Evolutionary conservation across 2,888 invertebrate species (phyloP).

Genomic region (Eremobia ochroleuca): DNA sequence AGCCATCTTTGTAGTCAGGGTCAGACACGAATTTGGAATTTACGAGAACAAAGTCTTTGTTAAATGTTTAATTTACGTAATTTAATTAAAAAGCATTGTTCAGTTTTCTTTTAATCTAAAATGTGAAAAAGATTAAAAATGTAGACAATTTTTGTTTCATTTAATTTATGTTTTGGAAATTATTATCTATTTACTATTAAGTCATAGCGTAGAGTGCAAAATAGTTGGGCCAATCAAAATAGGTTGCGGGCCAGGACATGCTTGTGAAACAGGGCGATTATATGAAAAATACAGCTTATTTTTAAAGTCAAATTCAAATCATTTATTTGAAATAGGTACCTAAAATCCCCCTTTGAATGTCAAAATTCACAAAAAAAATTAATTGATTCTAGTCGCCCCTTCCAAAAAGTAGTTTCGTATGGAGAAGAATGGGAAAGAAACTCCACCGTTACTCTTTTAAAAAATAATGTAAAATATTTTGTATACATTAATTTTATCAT

Average conservation of each 20-base stretch:
- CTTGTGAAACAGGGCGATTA: background rate
- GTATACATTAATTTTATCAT: no score
- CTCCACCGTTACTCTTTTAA: background rate
- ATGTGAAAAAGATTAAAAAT: constrained; percentile 6
- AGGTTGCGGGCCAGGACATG: background rate
- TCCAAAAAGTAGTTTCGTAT: no score
- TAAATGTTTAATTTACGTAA: constrained; percentile 49
- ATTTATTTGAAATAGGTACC: background rate
- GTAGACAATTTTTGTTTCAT: background rate
- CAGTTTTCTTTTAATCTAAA: constrained; percentile 41
- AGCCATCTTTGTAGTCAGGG: constrained; percentile 55
- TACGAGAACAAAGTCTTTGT: constrained; percentile 34
- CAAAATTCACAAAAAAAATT: background rate
- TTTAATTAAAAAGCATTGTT: constrained; percentile 36
- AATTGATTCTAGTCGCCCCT: background rate
- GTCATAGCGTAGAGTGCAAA: background rate
- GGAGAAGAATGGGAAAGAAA: background rate
- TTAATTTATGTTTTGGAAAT: background rate
- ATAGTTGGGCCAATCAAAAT: background rate
- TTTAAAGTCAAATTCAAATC: background rate
- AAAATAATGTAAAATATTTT: no score
- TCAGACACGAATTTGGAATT: constrained; percentile 40
- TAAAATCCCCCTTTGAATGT: background rate
- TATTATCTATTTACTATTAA: background rate
- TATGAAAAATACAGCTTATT: background rate